Evolutionary conservation across 2,113 vertebrate genomes (phyloP).

Genomic region (Scomber colias): DNA sequence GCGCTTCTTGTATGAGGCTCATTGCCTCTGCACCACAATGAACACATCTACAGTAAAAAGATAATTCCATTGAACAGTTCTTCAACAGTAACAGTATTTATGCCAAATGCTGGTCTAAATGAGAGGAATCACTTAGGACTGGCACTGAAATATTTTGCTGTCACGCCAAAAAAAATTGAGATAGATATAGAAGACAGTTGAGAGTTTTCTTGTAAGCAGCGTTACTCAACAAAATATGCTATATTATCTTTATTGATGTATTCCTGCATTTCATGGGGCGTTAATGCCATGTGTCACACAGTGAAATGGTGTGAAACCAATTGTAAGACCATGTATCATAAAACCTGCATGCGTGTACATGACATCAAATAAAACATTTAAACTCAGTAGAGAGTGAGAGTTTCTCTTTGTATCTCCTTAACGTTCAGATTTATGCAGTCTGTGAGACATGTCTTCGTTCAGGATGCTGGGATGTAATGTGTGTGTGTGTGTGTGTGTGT

Average conservation of each 20-base stretch:
- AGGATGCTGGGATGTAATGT: not conserved
- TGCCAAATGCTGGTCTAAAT: conserved; percentile 12
- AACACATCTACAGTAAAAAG: conserved; percentile 18
- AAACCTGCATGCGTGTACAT: too few species aligned
- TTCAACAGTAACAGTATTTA: not conserved
- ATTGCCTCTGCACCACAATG: conserved; percentile 25
- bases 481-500: not conserved
- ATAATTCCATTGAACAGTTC: not conserved
- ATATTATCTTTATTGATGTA: too few species aligned
- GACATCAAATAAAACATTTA: too few species aligned
- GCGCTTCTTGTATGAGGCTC: too few species aligned
- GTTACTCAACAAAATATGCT: too few species aligned
- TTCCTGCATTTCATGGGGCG: too few species aligned
- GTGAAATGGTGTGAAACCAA: too few species aligned
- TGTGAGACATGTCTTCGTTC: not conserved
- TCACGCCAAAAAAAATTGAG: not conserved
- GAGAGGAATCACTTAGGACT: not conserved
- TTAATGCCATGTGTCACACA: too few species aligned
- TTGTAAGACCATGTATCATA: too few species aligned
- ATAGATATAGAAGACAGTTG: too few species aligned
- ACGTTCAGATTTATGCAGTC: not conserved
- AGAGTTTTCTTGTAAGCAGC: too few species aligned
- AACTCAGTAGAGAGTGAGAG: not conserved
- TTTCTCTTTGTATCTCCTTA: not conserved
- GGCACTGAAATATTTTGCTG: not conserved